Conservation (phyloP, 2,888 invertebrate species). For the Masnerella sp. region DNA sequence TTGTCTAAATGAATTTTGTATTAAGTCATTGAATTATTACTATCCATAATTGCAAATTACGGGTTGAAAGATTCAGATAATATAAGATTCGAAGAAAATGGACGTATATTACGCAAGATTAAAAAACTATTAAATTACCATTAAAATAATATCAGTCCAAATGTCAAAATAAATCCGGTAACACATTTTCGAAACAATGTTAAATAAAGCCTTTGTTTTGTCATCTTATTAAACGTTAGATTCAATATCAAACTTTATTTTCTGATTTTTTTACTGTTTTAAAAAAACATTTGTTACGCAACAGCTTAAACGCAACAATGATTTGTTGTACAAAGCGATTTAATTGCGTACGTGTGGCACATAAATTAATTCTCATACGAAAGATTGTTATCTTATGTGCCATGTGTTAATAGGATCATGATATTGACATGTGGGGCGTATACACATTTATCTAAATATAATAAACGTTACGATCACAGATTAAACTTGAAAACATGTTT, state of each 20-base stretch:
- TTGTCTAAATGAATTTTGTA: not conserved
- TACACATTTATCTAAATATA: constrained; percentile 18
- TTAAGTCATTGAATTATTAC: not conserved
- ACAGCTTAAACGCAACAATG: not conserved
- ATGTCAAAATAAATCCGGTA: too few species aligned
- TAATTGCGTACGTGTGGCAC: constrained; percentile 13
- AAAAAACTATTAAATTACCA: too few species aligned
- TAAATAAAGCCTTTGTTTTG: too few species aligned
- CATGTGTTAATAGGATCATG: constrained; percentile 25
- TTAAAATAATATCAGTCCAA: not conserved
- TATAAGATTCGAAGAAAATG: too few species aligned
- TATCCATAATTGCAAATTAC: too few species aligned
- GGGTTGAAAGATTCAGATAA: too few species aligned
- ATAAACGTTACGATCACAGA: constrained; percentile 19
- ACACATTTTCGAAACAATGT: too few species aligned
- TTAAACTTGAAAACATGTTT: constrained; percentile 14
- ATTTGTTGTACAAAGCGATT: constrained; percentile 16
- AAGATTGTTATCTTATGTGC: constrained; percentile 21
- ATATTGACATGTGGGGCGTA: constrained; percentile 17
- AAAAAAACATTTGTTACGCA: not conserved
- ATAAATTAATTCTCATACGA: constrained; percentile 16
- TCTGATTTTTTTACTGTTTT: not conserved
- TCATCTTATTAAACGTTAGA: too few species aligned
- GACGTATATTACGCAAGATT: too few species aligned
- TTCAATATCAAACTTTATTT: not conserved